phyloP scores from a whole-genome alignment of 2,113 vertebrate species.

The Geococcyx californianus region DNA sequence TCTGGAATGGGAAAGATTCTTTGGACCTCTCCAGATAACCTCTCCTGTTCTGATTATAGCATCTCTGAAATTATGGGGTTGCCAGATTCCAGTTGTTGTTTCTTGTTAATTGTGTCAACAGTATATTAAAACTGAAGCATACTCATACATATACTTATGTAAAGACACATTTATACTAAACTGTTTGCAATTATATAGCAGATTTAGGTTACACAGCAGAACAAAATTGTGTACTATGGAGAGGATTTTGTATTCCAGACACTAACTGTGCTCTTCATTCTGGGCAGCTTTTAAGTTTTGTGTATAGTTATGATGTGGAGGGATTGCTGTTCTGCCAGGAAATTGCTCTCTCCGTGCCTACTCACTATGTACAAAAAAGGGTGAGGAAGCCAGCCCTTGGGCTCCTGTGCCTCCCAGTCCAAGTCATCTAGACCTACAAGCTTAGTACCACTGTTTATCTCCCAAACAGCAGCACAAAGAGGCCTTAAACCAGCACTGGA shows the following conservation, averaged over 20 bases:
- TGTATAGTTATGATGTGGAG: rapidly evolving
- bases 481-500: neutral
- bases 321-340: neutral
- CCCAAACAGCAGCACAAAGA: neutral
- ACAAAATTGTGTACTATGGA: neutral
- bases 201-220: neutral
- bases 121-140: neutral
- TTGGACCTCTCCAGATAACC: neutral
- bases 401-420: neutral
- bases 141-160: neutral
- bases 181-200: neutral
- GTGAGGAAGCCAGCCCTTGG: neutral
- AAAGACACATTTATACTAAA: neutral
- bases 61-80: neutral
- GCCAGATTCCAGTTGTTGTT: neutral
- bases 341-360: neutral
- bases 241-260: neutral
- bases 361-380: neutral
- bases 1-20: conserved; percentile 13
- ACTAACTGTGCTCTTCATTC: neutral
- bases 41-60: neutral
- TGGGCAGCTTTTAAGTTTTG: neutral
- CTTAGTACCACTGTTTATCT: neutral
- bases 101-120: neutral
- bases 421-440: neutral